A percentile compares a stretch with the other conserved stretches of the same genome.
These are phyloP conservation scores for Neuroterus valhalla DNA, from an alignment of 1,140 invertebrate species.

Conservation along the genomic window DNA sequence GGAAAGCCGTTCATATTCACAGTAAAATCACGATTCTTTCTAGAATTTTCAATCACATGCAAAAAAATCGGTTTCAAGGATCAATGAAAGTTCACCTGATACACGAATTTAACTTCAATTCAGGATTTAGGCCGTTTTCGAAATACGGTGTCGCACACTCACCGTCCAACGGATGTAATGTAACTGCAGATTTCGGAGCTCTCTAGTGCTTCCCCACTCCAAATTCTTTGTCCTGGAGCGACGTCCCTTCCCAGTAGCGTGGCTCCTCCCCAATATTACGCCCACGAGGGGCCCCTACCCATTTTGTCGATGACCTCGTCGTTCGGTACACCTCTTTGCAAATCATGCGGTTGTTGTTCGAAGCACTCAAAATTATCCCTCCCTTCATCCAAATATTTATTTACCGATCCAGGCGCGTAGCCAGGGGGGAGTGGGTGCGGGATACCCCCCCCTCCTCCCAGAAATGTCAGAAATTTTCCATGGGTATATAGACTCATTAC, in stretches of 20 bases:
- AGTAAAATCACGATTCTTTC: neutral
- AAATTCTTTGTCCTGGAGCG: constrained; percentile 35
- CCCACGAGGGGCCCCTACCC: constrained; percentile 34
- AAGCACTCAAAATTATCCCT: neutral
- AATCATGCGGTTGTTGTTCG: neutral
- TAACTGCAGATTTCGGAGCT: constrained; percentile 59
- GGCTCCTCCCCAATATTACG: constrained; percentile 34
- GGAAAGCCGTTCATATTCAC: neutral
- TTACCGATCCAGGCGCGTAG: no score
- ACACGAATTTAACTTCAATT: neutral
- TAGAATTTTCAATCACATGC: neutral
- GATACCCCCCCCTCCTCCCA: no score
- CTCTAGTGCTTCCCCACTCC: constrained; percentile 45
- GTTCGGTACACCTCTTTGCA: constrained; percentile 26
- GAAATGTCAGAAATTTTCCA: no score
- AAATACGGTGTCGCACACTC: constrained; percentile 50
- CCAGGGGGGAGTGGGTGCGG: no score
- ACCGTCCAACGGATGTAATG: constrained; percentile 63
- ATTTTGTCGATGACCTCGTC: constrained; percentile 36
- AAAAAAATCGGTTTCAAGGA: neutral
- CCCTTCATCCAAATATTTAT: neutral
- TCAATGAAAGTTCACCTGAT: neutral
- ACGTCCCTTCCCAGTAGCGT: constrained; percentile 30
- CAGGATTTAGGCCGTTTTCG: constrained; percentile 37
- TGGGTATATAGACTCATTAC: no score